phyloP scores from a whole-genome alignment of 2,113 vertebrate genomes.

The Myrmophylax atrothorax region DNA sequence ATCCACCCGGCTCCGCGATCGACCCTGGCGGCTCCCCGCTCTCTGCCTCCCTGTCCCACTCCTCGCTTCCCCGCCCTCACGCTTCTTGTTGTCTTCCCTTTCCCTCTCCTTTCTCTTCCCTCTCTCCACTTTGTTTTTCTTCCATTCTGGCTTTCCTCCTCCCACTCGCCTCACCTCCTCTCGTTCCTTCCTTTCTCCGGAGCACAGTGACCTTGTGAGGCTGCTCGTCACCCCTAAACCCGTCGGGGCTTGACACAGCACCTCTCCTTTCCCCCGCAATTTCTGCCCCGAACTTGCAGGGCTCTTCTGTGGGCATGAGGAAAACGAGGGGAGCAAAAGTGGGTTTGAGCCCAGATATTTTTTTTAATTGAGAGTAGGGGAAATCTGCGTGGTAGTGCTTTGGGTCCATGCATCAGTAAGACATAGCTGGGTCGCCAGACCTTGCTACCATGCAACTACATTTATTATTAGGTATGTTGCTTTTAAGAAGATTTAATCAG shows the following conservation, averaged over 20 bases:
- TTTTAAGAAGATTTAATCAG: slow-evolving; percentile 83
- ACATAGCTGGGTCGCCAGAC: slow-evolving; percentile 1
- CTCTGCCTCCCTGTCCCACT: background rate
- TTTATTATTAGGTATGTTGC: slow-evolving; percentile 79
- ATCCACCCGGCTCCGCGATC: background rate
- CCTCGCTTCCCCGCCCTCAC: background rate
- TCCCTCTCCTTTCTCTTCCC: background rate
- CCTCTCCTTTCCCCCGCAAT: background rate
- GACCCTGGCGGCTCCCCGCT: background rate
- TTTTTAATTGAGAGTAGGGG: background rate
- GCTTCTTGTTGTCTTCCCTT: background rate
- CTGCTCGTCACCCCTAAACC: background rate
- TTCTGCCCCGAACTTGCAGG: background rate
- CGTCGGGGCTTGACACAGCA: background rate
- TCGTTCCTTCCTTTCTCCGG: background rate
- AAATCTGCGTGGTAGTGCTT: background rate
- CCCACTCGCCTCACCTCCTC: background rate
- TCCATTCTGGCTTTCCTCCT: background rate
- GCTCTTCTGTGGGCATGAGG: background rate
- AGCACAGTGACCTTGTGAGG: background rate
- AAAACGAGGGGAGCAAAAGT: background rate
- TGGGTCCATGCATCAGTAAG: background rate
- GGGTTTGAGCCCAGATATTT: background rate
- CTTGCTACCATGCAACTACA: slow-evolving; percentile 59
- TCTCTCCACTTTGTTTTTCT: slow-evolving; percentile 1